These are phyloP conservation scores for Hermodice carunculata DNA, from an alignment of 2,888 invertebrate species.

Conservation along the genomic window DNA sequence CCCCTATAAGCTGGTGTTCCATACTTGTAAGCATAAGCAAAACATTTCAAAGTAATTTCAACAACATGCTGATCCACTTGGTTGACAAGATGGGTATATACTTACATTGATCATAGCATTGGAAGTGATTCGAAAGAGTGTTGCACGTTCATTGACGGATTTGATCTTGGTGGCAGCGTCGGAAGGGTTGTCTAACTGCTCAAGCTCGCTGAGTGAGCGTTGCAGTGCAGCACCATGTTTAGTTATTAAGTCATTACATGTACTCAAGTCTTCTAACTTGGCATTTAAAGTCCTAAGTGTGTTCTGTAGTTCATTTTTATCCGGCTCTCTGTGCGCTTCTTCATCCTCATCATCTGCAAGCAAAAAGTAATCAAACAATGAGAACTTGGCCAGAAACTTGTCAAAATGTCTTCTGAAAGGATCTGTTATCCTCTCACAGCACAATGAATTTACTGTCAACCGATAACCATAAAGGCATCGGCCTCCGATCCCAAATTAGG, in stretches of 20 bases:
- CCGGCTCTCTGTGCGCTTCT: constrained; percentile 60
- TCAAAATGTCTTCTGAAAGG: too few relatives aligned
- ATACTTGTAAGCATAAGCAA: too few relatives aligned
- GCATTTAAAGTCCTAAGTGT: constrained; percentile 77
- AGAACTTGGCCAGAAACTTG: too few relatives aligned
- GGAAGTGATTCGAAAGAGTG: constrained; percentile 93
- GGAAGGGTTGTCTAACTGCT: constrained; percentile 59
- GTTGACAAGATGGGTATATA: too few relatives aligned
- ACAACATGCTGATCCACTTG: too few relatives aligned
- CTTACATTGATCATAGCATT: constrained; percentile 96
- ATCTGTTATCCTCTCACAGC: too few relatives aligned
- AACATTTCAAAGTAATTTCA: too few relatives aligned
- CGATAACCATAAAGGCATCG: too few relatives aligned
- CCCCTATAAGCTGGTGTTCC: too few relatives aligned
- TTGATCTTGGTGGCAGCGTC: constrained; percentile 74
- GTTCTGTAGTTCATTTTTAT: constrained; percentile 73
- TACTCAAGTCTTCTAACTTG: constrained; percentile 89
- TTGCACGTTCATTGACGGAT: constrained; percentile 92
- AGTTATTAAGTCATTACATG: constrained; percentile 90
- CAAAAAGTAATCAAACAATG: background rate
- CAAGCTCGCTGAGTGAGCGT: constrained; percentile 63
- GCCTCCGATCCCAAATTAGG: too few relatives aligned
- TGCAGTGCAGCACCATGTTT: constrained; percentile 90
- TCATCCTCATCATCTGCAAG: constrained; percentile 80
- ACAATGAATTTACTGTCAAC: too few relatives aligned